Conservation (phyloP, 2,888 invertebrate genomes). For the Agrilus biguttatus region DNA sequence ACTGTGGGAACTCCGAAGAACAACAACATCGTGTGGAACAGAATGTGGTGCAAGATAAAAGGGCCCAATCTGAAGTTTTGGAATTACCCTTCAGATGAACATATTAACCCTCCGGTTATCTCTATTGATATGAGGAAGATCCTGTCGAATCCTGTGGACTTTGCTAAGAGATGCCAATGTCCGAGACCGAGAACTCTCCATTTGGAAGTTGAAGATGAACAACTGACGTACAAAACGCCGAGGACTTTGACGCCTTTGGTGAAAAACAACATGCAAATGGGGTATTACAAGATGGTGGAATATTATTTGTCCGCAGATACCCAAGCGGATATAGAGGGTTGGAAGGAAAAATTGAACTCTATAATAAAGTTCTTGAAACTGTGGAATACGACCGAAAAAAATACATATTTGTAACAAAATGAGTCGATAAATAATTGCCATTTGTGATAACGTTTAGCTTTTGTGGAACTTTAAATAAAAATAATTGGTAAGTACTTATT, state of each 20-base stretch:
- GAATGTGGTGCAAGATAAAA: slow-evolving; percentile 38
- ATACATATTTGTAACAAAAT: no score
- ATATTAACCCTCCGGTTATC: slow-evolving; percentile 23
- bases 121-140: slow-evolving; percentile 30
- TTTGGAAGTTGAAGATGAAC: slow-evolving; percentile 15
- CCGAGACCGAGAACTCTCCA: slow-evolving; percentile 33
- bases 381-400: slow-evolving; percentile 1
- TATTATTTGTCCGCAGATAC: slow-evolving; percentile 34
- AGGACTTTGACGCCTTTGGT: slow-evolving; percentile 7
- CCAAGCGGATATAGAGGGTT: slow-evolving; percentile 30
- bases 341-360: slow-evolving; percentile 22
- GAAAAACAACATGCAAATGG: slow-evolving; percentile 7
- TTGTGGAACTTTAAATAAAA: no score
- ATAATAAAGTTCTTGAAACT: slow-evolving; percentile 1
- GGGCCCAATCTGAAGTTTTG: slow-evolving; percentile 33
- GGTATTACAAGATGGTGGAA: slow-evolving; percentile 12
- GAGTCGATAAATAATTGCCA: no score
- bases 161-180: slow-evolving; percentile 30
- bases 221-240: no score
- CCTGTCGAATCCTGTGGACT: slow-evolving; percentile 18
- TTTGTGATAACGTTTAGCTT: no score
- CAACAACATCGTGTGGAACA: slow-evolving; percentile 35
- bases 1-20: slow-evolving; percentile 30
- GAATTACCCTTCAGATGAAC: slow-evolving; percentile 35
- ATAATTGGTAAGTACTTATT: no score